Evolutionary conservation across 2,113 vertebrate genomes (phyloP).

Genomic region (Pomatorhinus ruficollis): DNA sequence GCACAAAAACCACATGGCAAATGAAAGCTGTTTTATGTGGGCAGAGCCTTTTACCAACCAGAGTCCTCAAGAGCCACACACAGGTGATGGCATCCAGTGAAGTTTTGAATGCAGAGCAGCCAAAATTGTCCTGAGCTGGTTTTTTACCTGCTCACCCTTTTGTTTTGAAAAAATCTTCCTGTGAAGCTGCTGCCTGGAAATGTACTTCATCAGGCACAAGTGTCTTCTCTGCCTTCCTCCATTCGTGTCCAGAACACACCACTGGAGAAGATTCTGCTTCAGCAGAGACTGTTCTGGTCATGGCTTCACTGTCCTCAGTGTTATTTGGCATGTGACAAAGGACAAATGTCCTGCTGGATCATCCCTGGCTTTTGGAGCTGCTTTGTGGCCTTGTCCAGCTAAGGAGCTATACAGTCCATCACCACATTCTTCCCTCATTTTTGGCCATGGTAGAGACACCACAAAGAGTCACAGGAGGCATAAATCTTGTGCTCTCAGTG

Average conservation of each 20-base stretch:
- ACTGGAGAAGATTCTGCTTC: background rate
- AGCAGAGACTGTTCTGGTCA: background rate
- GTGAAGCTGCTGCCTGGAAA: background rate
- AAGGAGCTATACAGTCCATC: background rate
- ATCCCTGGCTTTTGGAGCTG: background rate
- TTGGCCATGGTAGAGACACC: background rate
- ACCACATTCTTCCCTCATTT: background rate
- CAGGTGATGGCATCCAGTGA: conserved; percentile 37
- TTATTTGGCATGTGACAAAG: background rate
- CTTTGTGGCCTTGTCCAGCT: background rate
- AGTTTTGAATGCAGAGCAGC: background rate
- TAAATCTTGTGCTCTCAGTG: background rate
- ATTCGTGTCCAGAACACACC: background rate
- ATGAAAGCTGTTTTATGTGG: conserved; percentile 23
- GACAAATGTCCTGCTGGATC: background rate
- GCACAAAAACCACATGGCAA: conserved; percentile 24
- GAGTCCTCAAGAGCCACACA: background rate
- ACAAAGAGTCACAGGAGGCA: background rate
- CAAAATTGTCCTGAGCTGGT: background rate
- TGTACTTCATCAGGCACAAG: background rate
- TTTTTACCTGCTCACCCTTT: background rate
- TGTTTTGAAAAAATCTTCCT: background rate
- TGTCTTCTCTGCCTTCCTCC: background rate
- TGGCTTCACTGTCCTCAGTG: background rate
- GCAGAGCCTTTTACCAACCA: background rate